Base-by-base conservation (phyloP, 2,888 invertebrate species). In the Callyntrura guangdongensis region DNA sequence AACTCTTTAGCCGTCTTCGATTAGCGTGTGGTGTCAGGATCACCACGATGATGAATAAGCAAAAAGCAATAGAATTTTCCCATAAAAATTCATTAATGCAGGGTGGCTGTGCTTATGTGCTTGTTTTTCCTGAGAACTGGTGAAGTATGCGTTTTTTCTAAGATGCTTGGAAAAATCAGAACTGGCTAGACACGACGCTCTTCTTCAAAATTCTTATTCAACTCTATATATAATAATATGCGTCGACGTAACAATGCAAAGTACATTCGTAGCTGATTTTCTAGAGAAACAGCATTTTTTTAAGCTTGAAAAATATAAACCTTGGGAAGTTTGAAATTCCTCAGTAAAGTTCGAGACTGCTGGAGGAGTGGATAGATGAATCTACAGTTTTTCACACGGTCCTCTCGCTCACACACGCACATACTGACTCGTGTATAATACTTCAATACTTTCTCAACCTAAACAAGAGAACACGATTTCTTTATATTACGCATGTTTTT, bases 311-410 rank as follows among this genome's bases (percentile, higher is more conserved):
- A 64, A 22, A 17, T 6, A 9, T n/a, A 72, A 36, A 77, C 77
- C 45, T 77, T 53, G 53, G 25, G 45, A 81, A 81, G 81, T 22
- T 83, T 83, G 67, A 83, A 83, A 67, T 83, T 67, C 83, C 67
- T 47, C 83, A 81, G 79, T 17, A 5, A 20, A 67, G 83, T 17
- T 64, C 56, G 56, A 6, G 20, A n/a, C 12, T 36, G 45, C 27
- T 74, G 17, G 11, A 22, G 14, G 49, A 83, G 83, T 64, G 64
- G 64, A 47, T 83, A 9, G 20, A 47, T 64, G 47, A 61, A 25
- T 83, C 83, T 45, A 49, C 49, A 1, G 47, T 83, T 83, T 83
- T 82, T 82, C 82, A 82, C 82, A 82, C 82, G 82, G 81, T 81
- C 81, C 47, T 20, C 27, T 36, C 64, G 5, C 72, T 59, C 36